Evolutionary conservation across 2,888 invertebrate species (phyloP).

Genomic region (Tanytarsus gracilentus): DNA sequence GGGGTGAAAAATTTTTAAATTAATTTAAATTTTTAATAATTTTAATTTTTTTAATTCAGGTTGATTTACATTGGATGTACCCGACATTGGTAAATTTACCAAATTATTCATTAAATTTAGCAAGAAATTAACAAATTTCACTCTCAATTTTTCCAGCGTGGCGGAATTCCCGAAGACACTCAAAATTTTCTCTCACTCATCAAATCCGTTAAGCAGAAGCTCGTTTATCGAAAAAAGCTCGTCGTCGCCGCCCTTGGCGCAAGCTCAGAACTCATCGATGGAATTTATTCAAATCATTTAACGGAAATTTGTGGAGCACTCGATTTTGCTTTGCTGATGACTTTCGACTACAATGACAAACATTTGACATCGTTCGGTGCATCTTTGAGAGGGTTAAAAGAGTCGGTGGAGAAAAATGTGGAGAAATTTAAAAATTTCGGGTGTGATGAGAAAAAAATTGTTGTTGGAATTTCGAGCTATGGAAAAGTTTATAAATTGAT

Average conservation of each 20-base stretch:
- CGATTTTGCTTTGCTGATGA: constrained; percentile 46
- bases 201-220: constrained; percentile 39
- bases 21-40: neutral
- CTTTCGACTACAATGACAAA: constrained; percentile 44
- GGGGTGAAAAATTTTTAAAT: constrained; percentile 34
- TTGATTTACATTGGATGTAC: constrained; percentile 48
- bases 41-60: constrained; percentile 11
- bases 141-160: constrained; percentile 37
- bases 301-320: neutral
- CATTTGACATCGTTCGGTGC: constrained; percentile 41
- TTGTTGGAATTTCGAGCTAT: constrained; percentile 43
- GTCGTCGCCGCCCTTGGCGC: constrained; percentile 15
- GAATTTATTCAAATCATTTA: constrained; percentile 39
- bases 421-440: constrained; percentile 40
- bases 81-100: constrained; percentile 36
- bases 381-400: constrained; percentile 35
- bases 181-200: constrained; percentile 42
- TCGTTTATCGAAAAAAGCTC: constrained; percentile 36
- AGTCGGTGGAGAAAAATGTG: constrained; percentile 36
- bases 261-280: neutral
- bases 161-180: constrained; percentile 42
- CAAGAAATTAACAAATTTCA: neutral
- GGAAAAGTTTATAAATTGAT: constrained; percentile 41
- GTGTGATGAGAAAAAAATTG: constrained; percentile 39
- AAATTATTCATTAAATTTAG: neutral